Evolutionary conservation across 2,113 vertebrate genomes (phyloP), one percentile per base, ranked within the genome.

Genomic region (Saccopteryx leptura): DNA sequence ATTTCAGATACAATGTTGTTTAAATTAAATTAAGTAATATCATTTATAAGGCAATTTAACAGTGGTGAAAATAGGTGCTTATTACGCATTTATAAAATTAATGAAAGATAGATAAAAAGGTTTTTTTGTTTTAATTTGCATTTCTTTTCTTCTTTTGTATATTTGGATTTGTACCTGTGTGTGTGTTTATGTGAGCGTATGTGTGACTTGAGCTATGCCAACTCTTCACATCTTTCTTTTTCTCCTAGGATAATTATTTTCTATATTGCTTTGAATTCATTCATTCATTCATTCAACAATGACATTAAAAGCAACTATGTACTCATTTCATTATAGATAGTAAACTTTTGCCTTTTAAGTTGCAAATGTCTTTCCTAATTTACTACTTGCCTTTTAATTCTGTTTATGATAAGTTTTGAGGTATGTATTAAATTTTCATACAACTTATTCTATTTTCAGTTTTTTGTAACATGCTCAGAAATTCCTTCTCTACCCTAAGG

Each of bases 351-450:
- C 14, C 26, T 91, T 95, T 81, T 48, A 65, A 11, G 58, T 85
- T 84, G 17, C 9, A 88, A 84, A 90, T 81, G 14, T 56, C 84
- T 63, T 82, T 91, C 15, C 79, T 79, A 86, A 60, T 61, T 87
- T 65, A 93, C 54, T 61, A 54, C 33, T 39, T 91, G 61, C 18
- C 50, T 86, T 95, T 95, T 79, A 91, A 94, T 88, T 95, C 69
- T 96, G 85, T 74, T 92, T 86, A 58, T 74, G 71, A 7, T 76
- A 90, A 21, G 9, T 81, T 93, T 61, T 78, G 31, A 91, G 5
- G 28, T 65, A 93, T 1, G 86, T 69, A 93, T 76, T 90, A 96
- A 69, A 91, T 82, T 95, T 96, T 97, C 81, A 95, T 33, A 24
- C 33, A 92, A 82, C 23, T 93, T 85, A 68, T 52, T 81, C 9